Evolutionary conservation across 2,888 invertebrate species (phyloP).

Genomic region (Bombyx huttoni): DNA sequence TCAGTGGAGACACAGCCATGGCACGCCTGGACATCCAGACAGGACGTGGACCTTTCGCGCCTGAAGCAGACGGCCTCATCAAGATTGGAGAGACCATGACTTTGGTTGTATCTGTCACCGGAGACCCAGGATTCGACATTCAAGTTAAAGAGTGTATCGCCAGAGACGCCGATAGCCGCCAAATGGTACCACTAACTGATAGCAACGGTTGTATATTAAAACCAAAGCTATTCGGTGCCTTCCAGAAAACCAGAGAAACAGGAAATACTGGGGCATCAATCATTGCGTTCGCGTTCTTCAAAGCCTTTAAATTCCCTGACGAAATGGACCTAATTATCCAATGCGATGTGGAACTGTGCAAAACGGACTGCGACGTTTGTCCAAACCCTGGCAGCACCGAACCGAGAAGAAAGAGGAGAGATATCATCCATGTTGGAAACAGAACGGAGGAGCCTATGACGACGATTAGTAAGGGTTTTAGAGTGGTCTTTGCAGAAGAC

Average conservation of each 20-base stretch:
- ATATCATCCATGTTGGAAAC: slow-evolving; percentile 56
- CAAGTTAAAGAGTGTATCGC: slow-evolving; percentile 84
- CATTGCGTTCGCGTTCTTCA: slow-evolving; percentile 84
- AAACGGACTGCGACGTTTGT: slow-evolving; percentile 83
- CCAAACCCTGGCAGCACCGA: slow-evolving; percentile 75
- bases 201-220: slow-evolving; percentile 83
- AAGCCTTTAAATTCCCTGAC: slow-evolving; percentile 88
- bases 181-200: slow-evolving; percentile 80
- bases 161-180: slow-evolving; percentile 77
- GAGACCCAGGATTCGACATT: slow-evolving; percentile 84
- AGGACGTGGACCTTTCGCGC: slow-evolving; percentile 84
- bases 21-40: slow-evolving; percentile 83
- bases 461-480: slow-evolving; percentile 75
- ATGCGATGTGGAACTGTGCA: slow-evolving; percentile 86
- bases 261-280: slow-evolving; percentile 81
- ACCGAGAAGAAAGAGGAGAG: slow-evolving; percentile 55
- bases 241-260: slow-evolving; percentile 84
- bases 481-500: slow-evolving; percentile 80
- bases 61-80: slow-evolving; percentile 81
- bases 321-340: slow-evolving; percentile 87
- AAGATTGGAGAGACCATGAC: slow-evolving; percentile 89
- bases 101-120: slow-evolving; percentile 83
- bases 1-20: slow-evolving; percentile 87
- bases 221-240: slow-evolving; percentile 84
- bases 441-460: slow-evolving; percentile 72